Evolutionary conservation across 1,140 invertebrate genomes (phyloP).

Genomic region (Chrysomallon squamiferum): DNA sequence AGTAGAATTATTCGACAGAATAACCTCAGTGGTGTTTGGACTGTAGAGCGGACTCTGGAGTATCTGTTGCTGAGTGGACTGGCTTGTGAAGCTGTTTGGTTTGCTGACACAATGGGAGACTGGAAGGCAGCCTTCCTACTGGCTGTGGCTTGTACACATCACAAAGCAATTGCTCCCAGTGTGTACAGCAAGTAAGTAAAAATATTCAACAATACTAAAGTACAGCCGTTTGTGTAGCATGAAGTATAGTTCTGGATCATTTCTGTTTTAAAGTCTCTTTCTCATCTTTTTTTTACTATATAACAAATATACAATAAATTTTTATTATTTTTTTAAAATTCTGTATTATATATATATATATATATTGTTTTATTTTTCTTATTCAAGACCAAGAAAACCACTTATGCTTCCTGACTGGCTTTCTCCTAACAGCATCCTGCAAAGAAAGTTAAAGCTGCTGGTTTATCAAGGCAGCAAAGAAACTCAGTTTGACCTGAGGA

Average conservation of each 20-base stretch:
- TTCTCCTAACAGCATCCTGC: conserved; percentile 11
- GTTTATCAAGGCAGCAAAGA: conserved; percentile 9
- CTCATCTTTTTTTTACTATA: no score
- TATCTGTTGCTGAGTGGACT: conserved; percentile 58
- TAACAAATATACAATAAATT: no score
- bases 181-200: conserved; percentile 45
- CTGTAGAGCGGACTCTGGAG: conserved; percentile 52
- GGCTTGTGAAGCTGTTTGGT: conserved; percentile 58
- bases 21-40: conserved; percentile 50
- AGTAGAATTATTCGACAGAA: conserved; percentile 36
- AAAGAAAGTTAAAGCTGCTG: conserved; percentile 13
- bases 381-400: conserved; percentile 15
- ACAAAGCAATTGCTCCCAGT: conserved; percentile 32
- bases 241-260: background rate
- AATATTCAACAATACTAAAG: background rate
- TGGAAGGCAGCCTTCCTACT: conserved; percentile 59
- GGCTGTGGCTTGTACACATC: conserved; percentile 44
- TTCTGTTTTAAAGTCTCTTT: background rate
- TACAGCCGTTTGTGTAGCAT: background rate
- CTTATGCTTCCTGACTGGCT: conserved; percentile 18
- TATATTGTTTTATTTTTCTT: background rate
- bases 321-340: no score
- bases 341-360: no score
- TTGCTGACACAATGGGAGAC: conserved; percentile 59
- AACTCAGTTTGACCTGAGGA: no score